These are phyloP conservation scores for Dicranocentrus wangi DNA, from an alignment of 2,888 invertebrate species.

Conservation along the genomic window DNA sequence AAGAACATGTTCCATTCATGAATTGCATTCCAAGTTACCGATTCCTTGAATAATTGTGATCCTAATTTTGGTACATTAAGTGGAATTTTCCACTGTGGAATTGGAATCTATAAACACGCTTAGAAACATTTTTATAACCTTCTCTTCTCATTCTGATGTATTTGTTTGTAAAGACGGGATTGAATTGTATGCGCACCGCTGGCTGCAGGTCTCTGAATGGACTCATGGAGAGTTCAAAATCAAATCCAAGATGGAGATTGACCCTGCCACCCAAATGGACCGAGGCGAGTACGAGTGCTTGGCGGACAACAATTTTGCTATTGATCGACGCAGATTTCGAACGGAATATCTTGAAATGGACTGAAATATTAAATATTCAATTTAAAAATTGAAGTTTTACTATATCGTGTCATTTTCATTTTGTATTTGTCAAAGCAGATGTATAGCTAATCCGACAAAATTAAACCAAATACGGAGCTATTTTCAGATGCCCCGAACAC, in stretches of 20 bases:
- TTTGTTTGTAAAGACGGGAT: constrained; percentile 81
- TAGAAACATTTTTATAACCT: too few relatives aligned
- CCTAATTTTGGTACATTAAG: too few relatives aligned
- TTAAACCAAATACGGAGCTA: too few relatives aligned
- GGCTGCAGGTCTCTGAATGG: constrained; percentile 83
- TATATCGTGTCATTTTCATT: too few relatives aligned
- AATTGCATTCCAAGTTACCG: too few relatives aligned
- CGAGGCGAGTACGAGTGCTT: constrained; percentile 84
- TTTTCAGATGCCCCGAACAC: too few relatives aligned
- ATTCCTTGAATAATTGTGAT: too few relatives aligned
- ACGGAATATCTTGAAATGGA: constrained; percentile 77
- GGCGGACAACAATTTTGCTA: constrained; percentile 83
- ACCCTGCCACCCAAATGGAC: constrained; percentile 81
- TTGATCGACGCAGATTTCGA: constrained; percentile 81
- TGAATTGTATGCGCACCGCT: constrained; percentile 83
- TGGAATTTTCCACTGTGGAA: too few relatives aligned
- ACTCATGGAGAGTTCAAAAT: constrained; percentile 80
- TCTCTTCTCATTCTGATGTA: background rate
- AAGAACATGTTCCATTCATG: too few relatives aligned
- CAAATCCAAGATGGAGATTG: constrained; percentile 84
- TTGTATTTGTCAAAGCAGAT: too few relatives aligned
- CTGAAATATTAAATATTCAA: background rate
- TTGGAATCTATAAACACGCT: too few relatives aligned
- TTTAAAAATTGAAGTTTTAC: background rate
- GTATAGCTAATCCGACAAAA: too few relatives aligned